A percentile compares a stretch with the other conserved stretches of the same genome.
Evolutionary conservation across 2,888 invertebrate genomes (phyloP).

Genomic region (Drosophila subsilvestris): DNA sequence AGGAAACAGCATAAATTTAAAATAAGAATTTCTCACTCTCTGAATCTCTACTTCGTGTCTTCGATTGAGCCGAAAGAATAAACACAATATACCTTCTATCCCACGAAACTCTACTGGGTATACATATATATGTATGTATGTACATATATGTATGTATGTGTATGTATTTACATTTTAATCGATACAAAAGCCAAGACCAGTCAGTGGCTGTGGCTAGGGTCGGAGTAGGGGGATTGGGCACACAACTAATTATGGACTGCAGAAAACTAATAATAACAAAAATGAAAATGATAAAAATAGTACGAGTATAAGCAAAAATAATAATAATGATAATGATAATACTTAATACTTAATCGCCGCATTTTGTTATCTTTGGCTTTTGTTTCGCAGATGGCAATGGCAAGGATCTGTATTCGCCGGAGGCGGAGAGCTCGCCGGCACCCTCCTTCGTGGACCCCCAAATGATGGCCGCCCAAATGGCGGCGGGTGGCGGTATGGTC

Average conservation of each 20-base stretch:
- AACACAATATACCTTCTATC: too few species aligned
- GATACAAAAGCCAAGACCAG: constrained; percentile 11
- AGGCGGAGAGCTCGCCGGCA: constrained; percentile 86
- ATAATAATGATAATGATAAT: constrained; percentile 49
- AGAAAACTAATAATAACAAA: constrained; percentile 54
- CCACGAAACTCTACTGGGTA: too few species aligned
- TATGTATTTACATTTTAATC: constrained; percentile 16
- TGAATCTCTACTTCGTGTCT: too few species aligned
- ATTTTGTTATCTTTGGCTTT: constrained; percentile 13
- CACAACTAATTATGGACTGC: constrained; percentile 37
- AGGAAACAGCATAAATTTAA: too few species aligned
- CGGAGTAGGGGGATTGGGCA: neutral
- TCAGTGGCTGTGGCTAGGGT: neutral
- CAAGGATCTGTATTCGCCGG: constrained; percentile 90
- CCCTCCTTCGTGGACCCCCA: constrained; percentile 85
- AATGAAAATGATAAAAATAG: constrained; percentile 28
- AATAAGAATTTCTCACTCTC: too few species aligned
- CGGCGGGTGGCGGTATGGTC: constrained; percentile 62
- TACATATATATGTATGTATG: too few species aligned
- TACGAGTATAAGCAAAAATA: constrained; percentile 47
- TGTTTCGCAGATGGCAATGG: constrained; percentile 85
- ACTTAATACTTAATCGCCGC: constrained; percentile 46
- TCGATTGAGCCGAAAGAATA: too few species aligned
- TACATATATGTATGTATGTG: too few species aligned
- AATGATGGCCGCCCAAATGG: constrained; percentile 64